phyloP scores from a whole-genome alignment of 2,113 vertebrate genomes.

The Entelurus aequoreus region DNA sequence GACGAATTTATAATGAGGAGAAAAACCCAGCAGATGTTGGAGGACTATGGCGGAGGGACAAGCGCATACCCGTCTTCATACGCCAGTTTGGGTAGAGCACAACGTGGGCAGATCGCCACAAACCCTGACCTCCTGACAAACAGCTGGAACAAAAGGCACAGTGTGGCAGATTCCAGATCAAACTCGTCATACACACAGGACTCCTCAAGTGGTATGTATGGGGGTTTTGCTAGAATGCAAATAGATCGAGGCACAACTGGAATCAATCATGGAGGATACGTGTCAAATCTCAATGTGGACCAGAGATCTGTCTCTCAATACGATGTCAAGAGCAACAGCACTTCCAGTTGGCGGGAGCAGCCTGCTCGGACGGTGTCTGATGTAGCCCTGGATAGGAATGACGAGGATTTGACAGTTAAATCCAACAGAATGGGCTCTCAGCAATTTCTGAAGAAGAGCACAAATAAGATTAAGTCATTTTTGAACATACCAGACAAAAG shows the following conservation, averaged over 20 bases:
- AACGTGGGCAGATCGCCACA: conserved; percentile 33
- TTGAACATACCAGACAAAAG: conserved; percentile 85
- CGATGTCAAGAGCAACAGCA: conserved; percentile 46
- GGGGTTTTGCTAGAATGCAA: conserved; percentile 68
- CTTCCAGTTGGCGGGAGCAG: conserved; percentile 49
- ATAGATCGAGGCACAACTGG: conserved; percentile 57
- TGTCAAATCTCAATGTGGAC: conserved; percentile 61
- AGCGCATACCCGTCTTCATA: conserved; percentile 68
- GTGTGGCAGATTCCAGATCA: conserved; percentile 81
- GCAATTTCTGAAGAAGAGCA: conserved; percentile 79
- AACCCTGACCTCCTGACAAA: conserved; percentile 58
- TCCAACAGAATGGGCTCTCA: conserved; percentile 71
- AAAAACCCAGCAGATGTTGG: conserved; percentile 62
- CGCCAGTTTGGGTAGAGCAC: conserved; percentile 62
- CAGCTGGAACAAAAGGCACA: conserved; percentile 84
- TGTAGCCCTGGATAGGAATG: conserved; percentile 66
- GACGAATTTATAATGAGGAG: conserved; percentile 57
- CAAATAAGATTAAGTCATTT: conserved; percentile 83
- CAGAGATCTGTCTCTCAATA: conserved; percentile 69
- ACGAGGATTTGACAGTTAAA: conserved; percentile 63
- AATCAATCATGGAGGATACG: conserved; percentile 53
- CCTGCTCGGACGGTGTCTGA: conserved; percentile 76
- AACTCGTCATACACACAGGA: conserved; percentile 68
- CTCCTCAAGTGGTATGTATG: conserved; percentile 72
- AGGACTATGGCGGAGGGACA: conserved; percentile 53